These are phyloP conservation scores for Hydraecia micacea DNA, from an alignment of 2,888 invertebrate genomes.

Conservation along the genomic window DNA sequence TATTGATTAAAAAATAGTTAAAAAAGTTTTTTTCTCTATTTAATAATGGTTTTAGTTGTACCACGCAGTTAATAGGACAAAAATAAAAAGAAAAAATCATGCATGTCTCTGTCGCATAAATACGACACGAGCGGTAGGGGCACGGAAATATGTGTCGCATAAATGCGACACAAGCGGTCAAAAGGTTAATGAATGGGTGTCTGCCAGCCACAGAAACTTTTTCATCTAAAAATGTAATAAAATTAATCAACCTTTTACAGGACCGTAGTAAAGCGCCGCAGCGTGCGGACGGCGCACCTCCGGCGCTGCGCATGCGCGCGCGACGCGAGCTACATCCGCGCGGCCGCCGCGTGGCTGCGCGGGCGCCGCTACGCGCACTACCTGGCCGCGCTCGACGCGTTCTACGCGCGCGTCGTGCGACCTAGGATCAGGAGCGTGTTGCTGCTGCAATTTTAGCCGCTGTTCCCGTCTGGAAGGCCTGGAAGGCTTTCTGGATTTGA, in stretches of 20 bases:
- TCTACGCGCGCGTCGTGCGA: constrained; percentile 82
- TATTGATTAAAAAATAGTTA: too few species aligned
- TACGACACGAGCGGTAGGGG: too few species aligned
- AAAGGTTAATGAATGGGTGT: too few species aligned
- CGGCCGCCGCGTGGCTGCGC: constrained; percentile 77
- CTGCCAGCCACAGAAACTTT: too few species aligned
- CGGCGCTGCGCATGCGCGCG: constrained; percentile 64
- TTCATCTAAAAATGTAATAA: too few species aligned
- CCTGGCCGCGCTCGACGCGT: constrained; percentile 77
- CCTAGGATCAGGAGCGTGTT: constrained; percentile 82
- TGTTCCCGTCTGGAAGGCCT: constrained; percentile 13
- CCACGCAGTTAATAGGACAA: too few species aligned
- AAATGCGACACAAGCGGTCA: too few species aligned
- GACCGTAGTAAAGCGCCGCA: constrained; percentile 78
- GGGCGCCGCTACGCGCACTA: constrained; percentile 77
- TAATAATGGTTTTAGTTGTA: too few species aligned
- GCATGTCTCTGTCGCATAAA: too few species aligned
- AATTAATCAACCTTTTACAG: constrained; percentile 63
- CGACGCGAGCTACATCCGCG: constrained; percentile 72
- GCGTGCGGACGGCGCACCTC: constrained; percentile 56
- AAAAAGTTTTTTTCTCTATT: too few species aligned
- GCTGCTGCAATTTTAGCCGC: constrained; percentile 82
- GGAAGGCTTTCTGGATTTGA: constrained; percentile 6
- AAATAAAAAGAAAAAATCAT: too few species aligned
- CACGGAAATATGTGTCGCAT: too few species aligned